A percentile compares a stretch with the other conserved stretches of the same genome.
Conservation (phyloP, 2,797 vertebrate species). For the Scleropages formosus region DNA sequence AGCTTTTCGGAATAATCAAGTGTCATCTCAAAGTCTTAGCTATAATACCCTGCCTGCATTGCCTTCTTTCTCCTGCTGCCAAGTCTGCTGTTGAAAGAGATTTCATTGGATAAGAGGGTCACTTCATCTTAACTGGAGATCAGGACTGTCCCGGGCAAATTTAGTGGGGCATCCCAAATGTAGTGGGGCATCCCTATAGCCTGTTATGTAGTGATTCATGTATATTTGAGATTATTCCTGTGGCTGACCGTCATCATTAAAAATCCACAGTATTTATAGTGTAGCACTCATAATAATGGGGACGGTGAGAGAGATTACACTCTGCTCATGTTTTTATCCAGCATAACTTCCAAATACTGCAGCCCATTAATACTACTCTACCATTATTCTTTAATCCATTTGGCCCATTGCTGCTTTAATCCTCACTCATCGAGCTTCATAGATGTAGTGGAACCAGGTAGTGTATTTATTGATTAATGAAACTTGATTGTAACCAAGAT, state of each 20-base stretch:
- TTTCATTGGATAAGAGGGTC: conserved; percentile 5
- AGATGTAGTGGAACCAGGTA: neutral
- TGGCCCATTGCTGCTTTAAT: neutral
- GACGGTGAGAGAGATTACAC: neutral
- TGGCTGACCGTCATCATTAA: conserved; percentile 13
- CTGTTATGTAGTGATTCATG: conserved; percentile 17
- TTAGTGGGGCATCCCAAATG: conserved; percentile 2
- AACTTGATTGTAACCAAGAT: no score
- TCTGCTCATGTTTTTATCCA: conserved; percentile 12
- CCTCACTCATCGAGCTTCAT: neutral
- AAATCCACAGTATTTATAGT: conserved; percentile 19
- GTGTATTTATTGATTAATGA: neutral
- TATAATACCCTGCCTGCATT: conserved; percentile 17
- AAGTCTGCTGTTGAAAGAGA: conserved; percentile 7
- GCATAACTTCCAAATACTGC: conserved; percentile 1
- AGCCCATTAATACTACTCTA: neutral
- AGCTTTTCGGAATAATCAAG: conserved; percentile 21
- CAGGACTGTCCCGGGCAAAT: neutral
- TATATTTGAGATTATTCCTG: conserved; percentile 26
- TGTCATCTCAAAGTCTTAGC: conserved; percentile 9
- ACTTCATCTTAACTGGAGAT: conserved; percentile 1
- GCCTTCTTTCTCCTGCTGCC: neutral
- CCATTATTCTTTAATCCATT: conserved; percentile 21
- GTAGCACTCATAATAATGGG: conserved; percentile 4
- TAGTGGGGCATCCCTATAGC: neutral